Evolutionary conservation across 2,888 invertebrate species (phyloP).

Genomic region (Thecophora atra): DNA sequence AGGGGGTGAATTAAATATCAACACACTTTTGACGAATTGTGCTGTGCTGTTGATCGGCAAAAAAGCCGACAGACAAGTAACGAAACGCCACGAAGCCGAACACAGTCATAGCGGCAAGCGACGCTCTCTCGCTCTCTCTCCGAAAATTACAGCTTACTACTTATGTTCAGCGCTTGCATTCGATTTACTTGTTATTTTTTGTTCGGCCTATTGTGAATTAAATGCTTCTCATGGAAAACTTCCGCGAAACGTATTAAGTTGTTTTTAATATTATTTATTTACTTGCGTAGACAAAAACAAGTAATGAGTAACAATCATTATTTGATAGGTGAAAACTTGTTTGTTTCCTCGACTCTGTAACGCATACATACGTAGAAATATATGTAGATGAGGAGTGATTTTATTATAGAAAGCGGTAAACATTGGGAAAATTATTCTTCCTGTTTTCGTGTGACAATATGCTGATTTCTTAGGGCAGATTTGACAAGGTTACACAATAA

Average conservation of each 20-base stretch:
- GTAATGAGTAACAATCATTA: background rate
- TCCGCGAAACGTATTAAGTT: background rate
- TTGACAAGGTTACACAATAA: background rate
- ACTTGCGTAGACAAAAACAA: background rate
- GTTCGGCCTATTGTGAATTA: background rate
- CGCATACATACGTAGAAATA: no score
- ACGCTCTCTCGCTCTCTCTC: no score
- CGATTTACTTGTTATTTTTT: no score
- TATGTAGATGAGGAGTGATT: background rate
- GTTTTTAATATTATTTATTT: background rate
- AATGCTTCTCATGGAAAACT: conserved; percentile 16
- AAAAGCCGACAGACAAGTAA: background rate
- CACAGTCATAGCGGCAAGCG: no score
- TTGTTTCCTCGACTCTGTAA: background rate
- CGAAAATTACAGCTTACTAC: no score
- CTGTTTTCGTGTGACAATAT: background rate
- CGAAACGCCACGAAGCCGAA: background rate
- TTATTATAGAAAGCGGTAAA: background rate
- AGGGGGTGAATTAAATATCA: no score
- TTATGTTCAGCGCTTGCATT: no score
- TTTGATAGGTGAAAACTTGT: background rate
- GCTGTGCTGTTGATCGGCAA: background rate
- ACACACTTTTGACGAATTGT: background rate
- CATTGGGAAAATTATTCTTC: conserved; percentile 1
- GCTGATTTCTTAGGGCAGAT: background rate